Percentiles rank a stretch among this genome's conserved stretches.
phyloP scores from a whole-genome alignment of 2,113 vertebrate genomes.

The Ammodytes marinus region DNA sequence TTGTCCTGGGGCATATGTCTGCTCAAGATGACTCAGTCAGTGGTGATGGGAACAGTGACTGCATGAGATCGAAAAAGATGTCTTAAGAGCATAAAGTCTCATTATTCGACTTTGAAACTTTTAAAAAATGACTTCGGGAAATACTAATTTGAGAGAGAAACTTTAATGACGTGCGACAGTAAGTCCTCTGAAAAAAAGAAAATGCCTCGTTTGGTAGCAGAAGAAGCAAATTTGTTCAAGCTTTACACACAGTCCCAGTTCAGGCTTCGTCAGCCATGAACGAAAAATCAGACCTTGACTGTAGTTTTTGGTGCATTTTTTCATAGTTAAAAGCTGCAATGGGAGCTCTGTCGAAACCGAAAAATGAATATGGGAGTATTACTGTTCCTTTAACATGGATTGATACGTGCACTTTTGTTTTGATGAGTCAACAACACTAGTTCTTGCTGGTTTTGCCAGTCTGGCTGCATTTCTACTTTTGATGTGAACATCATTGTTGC shows the following conservation, averaged over 20 bases:
- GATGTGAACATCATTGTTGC: background rate
- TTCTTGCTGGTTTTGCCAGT: background rate
- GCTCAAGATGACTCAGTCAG: slow-evolving; percentile 23
- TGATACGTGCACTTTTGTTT: background rate
- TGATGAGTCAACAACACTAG: background rate
- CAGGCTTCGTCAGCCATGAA: background rate
- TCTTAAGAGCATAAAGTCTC: background rate
- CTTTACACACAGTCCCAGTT: slow-evolving; percentile 5
- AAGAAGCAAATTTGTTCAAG: slow-evolving; percentile 31
- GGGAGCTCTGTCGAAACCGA: background rate
- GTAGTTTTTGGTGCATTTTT: slow-evolving; percentile 11
- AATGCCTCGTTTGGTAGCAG: too few relatives aligned
- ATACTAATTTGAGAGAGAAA: slow-evolving; percentile 12
- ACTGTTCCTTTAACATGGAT: background rate
- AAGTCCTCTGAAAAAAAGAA: background rate
- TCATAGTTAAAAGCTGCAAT: background rate
- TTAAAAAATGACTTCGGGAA: slow-evolving; percentile 11
- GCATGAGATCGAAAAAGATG: slow-evolving; percentile 18
- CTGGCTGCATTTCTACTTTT: background rate
- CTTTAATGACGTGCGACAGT: background rate
- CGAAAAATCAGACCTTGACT: slow-evolving; percentile 26
- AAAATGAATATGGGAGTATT: background rate
- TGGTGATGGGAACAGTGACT: slow-evolving; percentile 31
- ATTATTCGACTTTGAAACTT: slow-evolving; percentile 20
- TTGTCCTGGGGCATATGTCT: slow-evolving; percentile 20